phyloP scores from a whole-genome alignment of 2,797 vertebrate species.

The Chrysocyon brachyurus region DNA sequence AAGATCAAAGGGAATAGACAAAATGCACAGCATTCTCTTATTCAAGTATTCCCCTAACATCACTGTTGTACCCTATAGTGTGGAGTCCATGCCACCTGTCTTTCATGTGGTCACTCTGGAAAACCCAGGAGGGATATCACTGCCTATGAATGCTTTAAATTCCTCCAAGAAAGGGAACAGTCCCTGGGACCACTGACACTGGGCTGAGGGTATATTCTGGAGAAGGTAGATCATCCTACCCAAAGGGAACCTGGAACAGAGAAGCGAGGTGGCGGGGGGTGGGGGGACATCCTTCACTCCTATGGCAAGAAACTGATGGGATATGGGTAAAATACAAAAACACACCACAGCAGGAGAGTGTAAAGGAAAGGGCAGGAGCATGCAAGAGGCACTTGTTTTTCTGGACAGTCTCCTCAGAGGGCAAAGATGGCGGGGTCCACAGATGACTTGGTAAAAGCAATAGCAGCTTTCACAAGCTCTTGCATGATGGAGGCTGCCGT shows the following conservation, averaged over 20 bases:
- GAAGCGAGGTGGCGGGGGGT: background rate
- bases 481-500: background rate
- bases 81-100: background rate
- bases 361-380: background rate
- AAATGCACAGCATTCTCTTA: background rate
- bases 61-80: background rate
- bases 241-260: background rate
- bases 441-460: slow-evolving; percentile 56
- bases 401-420: background rate
- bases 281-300: background rate
- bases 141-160: background rate
- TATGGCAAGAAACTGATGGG: background rate
- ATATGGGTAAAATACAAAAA: background rate
- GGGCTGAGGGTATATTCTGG: background rate
- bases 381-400: background rate
- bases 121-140: background rate
- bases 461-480: slow-evolving; percentile 32
- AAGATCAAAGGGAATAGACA: background rate
- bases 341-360: background rate
- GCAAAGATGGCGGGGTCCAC: slow-evolving; percentile 66
- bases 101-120: background rate
- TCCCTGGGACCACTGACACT: background rate
- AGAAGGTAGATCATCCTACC: no score
- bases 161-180: background rate
- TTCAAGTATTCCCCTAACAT: background rate